These are phyloP conservation scores for Nomada ferruginata DNA, from an alignment of 2,888 invertebrate genomes.

Conservation along the genomic window DNA sequence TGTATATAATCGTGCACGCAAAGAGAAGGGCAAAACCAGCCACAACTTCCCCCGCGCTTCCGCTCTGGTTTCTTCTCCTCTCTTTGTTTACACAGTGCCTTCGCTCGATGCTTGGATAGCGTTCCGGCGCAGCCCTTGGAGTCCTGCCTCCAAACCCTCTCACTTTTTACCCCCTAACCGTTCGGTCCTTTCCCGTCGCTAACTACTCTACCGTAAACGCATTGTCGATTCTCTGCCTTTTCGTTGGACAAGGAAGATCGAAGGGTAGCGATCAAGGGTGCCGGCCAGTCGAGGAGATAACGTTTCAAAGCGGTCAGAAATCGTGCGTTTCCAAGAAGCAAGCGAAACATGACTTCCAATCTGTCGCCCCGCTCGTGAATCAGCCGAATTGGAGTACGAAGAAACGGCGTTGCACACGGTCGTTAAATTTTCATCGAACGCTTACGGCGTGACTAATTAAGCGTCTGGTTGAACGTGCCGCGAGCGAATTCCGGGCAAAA, in stretches of 20 bases:
- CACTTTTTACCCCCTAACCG: conserved; percentile 37
- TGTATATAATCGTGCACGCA: conserved; percentile 23
- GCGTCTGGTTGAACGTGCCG: conserved; percentile 4
- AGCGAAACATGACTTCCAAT: background rate
- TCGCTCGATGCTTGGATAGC: conserved; percentile 64
- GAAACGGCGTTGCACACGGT: background rate
- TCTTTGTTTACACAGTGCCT: conserved; percentile 64
- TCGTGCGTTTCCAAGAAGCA: conserved; percentile 14
- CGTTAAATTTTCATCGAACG: conserved; percentile 12
- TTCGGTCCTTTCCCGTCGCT: conserved; percentile 40
- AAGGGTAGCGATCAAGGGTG: conserved; percentile 22
- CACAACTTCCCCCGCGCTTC: conserved; percentile 48
- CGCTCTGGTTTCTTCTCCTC: conserved; percentile 47
- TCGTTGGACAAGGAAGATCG: no score
- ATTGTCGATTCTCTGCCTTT: conserved; percentile 52
- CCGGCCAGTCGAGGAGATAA: conserved; percentile 33
- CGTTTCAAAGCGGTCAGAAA: conserved; percentile 36
- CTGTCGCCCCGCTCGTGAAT: conserved; percentile 1
- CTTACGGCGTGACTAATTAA: conserved; percentile 27
- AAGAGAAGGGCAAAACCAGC: background rate
- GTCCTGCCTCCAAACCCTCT: conserved; percentile 7
- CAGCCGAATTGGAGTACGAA: background rate
- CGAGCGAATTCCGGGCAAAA: background rate
- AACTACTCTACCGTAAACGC: conserved; percentile 61
- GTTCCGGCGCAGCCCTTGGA: conserved; percentile 59